Evolutionary conservation across 2,797 vertebrate species (phyloP).

Genomic region (Lepilemur septentrionalis): DNA sequence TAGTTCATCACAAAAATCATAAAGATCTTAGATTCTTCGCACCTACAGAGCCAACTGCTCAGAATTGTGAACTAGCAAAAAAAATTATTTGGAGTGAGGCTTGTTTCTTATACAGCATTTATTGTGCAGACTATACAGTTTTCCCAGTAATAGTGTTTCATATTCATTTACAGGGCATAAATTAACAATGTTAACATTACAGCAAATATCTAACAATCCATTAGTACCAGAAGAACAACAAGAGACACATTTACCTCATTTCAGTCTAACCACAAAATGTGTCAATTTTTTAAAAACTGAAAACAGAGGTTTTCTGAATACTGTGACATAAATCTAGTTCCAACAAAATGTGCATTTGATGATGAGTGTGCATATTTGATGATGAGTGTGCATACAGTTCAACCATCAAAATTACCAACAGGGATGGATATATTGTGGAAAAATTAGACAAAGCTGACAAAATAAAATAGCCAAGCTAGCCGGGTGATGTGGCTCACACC

Average conservation of each 20-base stretch:
- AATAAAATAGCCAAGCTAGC: not conserved
- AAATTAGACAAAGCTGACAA: not conserved
- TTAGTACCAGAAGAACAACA: conserved; percentile 1
- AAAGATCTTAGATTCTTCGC: conserved; percentile 54
- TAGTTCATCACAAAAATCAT: conserved; percentile 21
- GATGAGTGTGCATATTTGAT: not conserved
- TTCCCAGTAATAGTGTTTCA: conserved; percentile 39
- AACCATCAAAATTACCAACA: not conserved
- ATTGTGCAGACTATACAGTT: conserved; percentile 45
- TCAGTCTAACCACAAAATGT: conserved; percentile 53
- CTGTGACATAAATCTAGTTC: conserved; percentile 17
- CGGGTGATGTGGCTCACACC: too few species aligned
- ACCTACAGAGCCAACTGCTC: not conserved
- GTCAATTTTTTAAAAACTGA: not conserved
- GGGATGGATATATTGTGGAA: not conserved
- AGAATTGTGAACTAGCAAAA: conserved; percentile 61
- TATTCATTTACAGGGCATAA: conserved; percentile 74
- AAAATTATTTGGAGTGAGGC: conserved; percentile 47
- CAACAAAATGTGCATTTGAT: conserved; percentile 12
- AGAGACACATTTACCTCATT: conserved; percentile 33
- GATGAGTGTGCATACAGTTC: not conserved
- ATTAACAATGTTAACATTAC: conserved; percentile 54
- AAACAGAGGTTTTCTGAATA: conserved; percentile 55
- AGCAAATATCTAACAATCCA: conserved; percentile 49
- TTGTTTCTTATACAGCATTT: conserved; percentile 60